A percentile compares a stretch with the other conserved stretches of the same genome.
Conservation (phyloP, 2,113 vertebrate genomes). For the Cavia aperea region DNA sequence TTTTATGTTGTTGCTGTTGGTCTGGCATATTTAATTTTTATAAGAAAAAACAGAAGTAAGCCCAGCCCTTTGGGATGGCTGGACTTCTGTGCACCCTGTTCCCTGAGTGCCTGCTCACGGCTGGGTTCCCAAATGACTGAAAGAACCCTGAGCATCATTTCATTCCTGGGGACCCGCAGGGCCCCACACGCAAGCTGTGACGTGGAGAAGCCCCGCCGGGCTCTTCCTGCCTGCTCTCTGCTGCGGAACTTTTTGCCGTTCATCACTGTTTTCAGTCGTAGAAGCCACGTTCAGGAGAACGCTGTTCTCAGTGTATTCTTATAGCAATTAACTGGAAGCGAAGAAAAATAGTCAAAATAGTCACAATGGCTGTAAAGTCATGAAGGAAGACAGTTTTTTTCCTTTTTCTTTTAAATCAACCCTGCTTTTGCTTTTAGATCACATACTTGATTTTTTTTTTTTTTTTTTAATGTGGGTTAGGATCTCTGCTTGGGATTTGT, state of each 20-base stretch:
- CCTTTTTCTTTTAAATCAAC: too few species aligned
- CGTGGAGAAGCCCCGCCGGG: not conserved
- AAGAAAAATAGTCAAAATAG: not conserved
- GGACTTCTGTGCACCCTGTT: not conserved
- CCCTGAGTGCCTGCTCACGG: not conserved
- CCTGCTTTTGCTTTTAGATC: conserved; percentile 26
- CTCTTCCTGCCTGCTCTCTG: conserved; percentile 57
- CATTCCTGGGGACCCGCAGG: conserved; percentile 31
- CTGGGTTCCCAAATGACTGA: not conserved
- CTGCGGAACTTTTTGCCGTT: conserved; percentile 56
- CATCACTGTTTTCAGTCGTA: conserved; percentile 68
- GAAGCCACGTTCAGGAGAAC: conserved; percentile 59
- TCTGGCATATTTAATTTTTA: conserved; percentile 20
- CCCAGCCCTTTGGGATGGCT: not conserved
- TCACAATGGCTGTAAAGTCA: conserved; percentile 9
- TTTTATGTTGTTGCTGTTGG: not conserved
- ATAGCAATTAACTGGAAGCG: conserved; percentile 23
- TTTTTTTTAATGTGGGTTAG: conserved; percentile 10
- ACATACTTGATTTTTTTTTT: conserved; percentile 7
- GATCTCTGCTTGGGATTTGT: conserved; percentile 17
- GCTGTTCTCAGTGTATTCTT: conserved; percentile 29
- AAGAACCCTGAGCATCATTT: conserved; percentile 35
- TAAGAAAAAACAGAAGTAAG: conserved; percentile 6
- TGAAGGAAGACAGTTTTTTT: not conserved
- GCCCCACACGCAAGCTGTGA: not conserved